A percentile compares a stretch with the other conserved stretches of the same genome.
These are phyloP conservation scores for Telenomus remus DNA, from an alignment of 1,140 invertebrate species.

Conservation along the genomic window DNA sequence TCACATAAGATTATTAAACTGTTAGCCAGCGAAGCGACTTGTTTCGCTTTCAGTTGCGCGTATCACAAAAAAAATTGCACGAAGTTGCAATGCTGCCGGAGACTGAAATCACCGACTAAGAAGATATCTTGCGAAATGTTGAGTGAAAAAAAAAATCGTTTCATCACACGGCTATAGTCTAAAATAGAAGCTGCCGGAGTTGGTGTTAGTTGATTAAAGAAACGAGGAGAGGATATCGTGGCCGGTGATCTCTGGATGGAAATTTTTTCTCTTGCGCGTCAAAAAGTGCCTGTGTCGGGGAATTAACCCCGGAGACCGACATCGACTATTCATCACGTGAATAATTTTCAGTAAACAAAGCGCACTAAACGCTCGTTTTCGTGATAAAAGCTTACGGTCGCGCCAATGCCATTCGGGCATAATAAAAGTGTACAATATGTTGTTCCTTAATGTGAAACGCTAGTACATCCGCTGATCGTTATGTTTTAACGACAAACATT, in stretches of 20 bases:
- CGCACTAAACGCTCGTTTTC: slow-evolving; percentile 52
- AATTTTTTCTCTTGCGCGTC: slow-evolving; percentile 54
- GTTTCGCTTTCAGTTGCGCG: neutral
- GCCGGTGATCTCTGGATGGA: slow-evolving; percentile 42
- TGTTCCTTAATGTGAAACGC: slow-evolving; percentile 56
- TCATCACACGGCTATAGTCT: no score
- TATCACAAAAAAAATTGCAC: no score
- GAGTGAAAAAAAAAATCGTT: no score
- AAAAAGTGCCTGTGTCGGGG: slow-evolving; percentile 19
- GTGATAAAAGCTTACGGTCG: slow-evolving; percentile 46
- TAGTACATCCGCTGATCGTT: slow-evolving; percentile 58
- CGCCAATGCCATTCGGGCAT: slow-evolving; percentile 33
- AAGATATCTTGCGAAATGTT: no score
- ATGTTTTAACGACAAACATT: slow-evolving; percentile 58
- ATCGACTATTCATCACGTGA: slow-evolving; percentile 54
- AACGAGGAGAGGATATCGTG: slow-evolving; percentile 48
- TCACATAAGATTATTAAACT: slow-evolving; percentile 42
- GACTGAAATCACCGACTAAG: no score
- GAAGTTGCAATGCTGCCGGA: no score
- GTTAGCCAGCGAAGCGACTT: slow-evolving; percentile 13
- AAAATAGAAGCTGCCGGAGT: slow-evolving; percentile 17
- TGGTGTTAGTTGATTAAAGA: slow-evolving; percentile 36
- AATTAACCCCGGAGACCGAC: slow-evolving; percentile 11
- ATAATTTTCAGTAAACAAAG: slow-evolving; percentile 55
- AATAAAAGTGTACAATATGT: slow-evolving; percentile 58